Evolutionary conservation across 2,888 invertebrate genomes (phyloP).

Genomic region (Timandra comae): DNA sequence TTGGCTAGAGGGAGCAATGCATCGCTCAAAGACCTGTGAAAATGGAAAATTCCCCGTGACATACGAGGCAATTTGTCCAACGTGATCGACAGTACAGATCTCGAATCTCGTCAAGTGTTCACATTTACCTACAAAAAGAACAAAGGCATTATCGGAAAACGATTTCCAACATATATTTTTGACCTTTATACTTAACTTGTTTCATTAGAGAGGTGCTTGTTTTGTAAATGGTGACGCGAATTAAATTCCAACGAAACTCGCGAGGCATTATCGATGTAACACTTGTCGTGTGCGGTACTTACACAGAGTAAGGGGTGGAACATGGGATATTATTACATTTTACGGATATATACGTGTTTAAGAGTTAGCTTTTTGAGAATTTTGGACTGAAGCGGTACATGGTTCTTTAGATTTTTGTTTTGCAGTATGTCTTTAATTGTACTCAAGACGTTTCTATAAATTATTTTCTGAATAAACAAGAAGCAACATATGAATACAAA

Average conservation of each 20-base stretch:
- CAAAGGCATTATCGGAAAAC: constrained; percentile 33
- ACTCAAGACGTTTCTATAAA: no score
- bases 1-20: not conserved
- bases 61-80: constrained; percentile 40
- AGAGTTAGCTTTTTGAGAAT: no score
- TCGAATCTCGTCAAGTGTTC: constrained; percentile 11
- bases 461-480: no score
- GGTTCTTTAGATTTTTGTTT: no score
- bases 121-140: constrained; percentile 11
- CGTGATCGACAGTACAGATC: constrained; percentile 30
- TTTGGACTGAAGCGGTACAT: no score
- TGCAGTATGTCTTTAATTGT: no score
- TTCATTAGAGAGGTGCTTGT: constrained; percentile 12
- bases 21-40: constrained; percentile 6
- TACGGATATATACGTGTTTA: no score
- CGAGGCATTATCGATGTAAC: constrained; percentile 2
- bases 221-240: constrained; percentile 18
- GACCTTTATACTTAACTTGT: constrained; percentile 17
- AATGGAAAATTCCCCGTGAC: constrained; percentile 29
- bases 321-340: no score
- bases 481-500: no score
- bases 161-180: constrained; percentile 25
- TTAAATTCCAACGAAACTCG: constrained; percentile 11
- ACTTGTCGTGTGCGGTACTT: no score
- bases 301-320: no score